phyloP scores from a whole-genome alignment of 2,888 invertebrate species.

The Hirtodrosophila duncani region DNA sequence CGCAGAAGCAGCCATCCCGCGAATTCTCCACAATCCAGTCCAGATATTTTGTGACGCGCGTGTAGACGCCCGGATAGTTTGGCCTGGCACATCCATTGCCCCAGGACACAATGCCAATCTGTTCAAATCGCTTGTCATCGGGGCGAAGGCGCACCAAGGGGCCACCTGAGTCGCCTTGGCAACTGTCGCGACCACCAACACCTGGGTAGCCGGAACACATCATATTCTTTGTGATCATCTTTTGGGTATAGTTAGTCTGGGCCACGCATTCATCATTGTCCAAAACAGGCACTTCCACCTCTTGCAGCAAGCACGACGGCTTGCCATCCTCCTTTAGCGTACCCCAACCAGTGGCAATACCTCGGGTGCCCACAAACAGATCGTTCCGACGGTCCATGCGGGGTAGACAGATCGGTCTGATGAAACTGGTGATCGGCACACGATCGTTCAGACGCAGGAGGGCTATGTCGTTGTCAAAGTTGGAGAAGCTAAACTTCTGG shows the following conservation, averaged over 20 bases:
- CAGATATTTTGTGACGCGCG: slow-evolving; percentile 88
- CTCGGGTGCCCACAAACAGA: slow-evolving; percentile 85
- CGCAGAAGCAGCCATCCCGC: slow-evolving; percentile 89
- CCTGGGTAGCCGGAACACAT: slow-evolving; percentile 77
- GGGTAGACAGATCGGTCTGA: slow-evolving; percentile 91
- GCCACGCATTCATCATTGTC: slow-evolving; percentile 84
- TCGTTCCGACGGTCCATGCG: slow-evolving; percentile 83
- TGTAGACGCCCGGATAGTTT: slow-evolving; percentile 92
- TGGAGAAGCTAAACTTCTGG: slow-evolving; percentile 89
- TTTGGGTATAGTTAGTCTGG: slow-evolving; percentile 87
- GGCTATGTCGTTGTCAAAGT: slow-evolving; percentile 93
- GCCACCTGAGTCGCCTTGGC: slow-evolving; percentile 80
- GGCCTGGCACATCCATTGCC: slow-evolving; percentile 92
- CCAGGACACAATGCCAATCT: slow-evolving; percentile 93
- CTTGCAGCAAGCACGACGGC: slow-evolving; percentile 89
- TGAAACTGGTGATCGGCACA: slow-evolving; percentile 87
- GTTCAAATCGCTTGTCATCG: slow-evolving; percentile 87
- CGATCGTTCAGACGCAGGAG: slow-evolving; percentile 88
- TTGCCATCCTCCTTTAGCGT: slow-evolving; percentile 91
- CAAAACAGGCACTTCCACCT: slow-evolving; percentile 86
- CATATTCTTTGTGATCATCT: slow-evolving; percentile 94
- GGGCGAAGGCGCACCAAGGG: slow-evolving; percentile 86
- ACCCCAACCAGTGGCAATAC: slow-evolving; percentile 92
- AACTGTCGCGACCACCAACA: slow-evolving; percentile 70
- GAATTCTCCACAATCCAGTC: slow-evolving; percentile 90